Evolutionary conservation across 2,888 invertebrate genomes (phyloP).

Genomic region (Pyrrhia umbra): DNA sequence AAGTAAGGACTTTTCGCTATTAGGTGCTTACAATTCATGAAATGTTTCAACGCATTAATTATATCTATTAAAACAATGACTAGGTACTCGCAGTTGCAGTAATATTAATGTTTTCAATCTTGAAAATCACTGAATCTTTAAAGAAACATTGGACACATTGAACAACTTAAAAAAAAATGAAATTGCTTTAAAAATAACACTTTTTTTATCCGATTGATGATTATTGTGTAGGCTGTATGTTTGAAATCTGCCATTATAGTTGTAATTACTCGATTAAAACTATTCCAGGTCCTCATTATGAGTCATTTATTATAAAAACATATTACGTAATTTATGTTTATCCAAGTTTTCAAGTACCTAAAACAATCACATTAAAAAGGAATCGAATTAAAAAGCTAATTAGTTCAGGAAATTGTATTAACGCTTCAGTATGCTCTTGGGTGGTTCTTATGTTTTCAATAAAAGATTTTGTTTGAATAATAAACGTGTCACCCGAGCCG

Average conservation of each 20-base stretch:
- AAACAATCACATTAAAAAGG: conserved; percentile 12
- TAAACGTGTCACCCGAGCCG: conserved; percentile 73
- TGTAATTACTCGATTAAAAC: too few relatives aligned
- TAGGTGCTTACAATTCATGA: too few relatives aligned
- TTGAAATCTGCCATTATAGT: too few relatives aligned
- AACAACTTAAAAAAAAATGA: too few relatives aligned
- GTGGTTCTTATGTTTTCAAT: conserved; percentile 61
- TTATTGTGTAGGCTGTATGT: too few relatives aligned
- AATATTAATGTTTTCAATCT: too few relatives aligned
- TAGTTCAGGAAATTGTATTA: conserved; percentile 43
- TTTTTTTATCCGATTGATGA: too few relatives aligned
- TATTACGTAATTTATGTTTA: neutral
- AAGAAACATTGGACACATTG: too few relatives aligned
- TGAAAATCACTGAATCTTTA: too few relatives aligned
- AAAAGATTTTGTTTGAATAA: conserved; percentile 62
- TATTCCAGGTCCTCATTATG: neutral
- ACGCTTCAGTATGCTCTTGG: conserved; percentile 37
- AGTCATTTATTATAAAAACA: neutral
- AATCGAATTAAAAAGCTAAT: conserved; percentile 55
- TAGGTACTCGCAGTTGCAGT: too few relatives aligned
- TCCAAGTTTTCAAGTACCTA: conserved; percentile 4
- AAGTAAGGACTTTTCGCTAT: conserved; percentile 13
- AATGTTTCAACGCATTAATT: neutral
- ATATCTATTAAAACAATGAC: too few relatives aligned
- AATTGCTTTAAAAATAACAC: too few relatives aligned